Evolutionary conservation across 2,888 invertebrate genomes (phyloP).

Genomic region (Poecilobothrus nobilitatus): DNA sequence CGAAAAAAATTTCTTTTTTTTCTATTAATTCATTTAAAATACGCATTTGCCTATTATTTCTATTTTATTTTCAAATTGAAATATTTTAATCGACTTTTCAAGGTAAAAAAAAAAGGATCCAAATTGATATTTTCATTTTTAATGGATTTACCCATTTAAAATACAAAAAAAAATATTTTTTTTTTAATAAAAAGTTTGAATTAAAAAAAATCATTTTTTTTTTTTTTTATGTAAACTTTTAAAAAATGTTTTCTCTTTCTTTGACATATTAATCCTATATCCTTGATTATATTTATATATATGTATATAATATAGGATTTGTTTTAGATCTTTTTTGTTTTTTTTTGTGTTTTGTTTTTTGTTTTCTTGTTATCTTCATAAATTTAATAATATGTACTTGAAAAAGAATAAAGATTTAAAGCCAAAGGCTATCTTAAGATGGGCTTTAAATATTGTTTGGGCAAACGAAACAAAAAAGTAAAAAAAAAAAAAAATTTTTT

Average conservation of each 20-base stretch:
- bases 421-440: neutral
- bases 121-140: too few relatives aligned
- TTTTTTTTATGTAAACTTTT: too few relatives aligned
- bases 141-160: neutral
- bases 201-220: neutral
- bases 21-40: too few relatives aligned
- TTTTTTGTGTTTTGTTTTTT: too few relatives aligned
- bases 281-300: slow-evolving; percentile 1
- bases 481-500: neutral
- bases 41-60: too few relatives aligned
- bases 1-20: too few relatives aligned
- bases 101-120: too few relatives aligned
- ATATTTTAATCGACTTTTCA: too few relatives aligned
- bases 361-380: neutral
- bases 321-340: too few relatives aligned
- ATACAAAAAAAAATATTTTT: neutral
- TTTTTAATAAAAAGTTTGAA: slow-evolving; percentile 1
- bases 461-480: too few relatives aligned
- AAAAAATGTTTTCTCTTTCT: neutral
- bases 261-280: slow-evolving; percentile 3
- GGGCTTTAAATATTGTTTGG: too few relatives aligned
- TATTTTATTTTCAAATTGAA: too few relatives aligned
- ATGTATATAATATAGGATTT: neutral
- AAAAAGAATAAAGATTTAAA: neutral
- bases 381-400: neutral